phyloP scores from a whole-genome alignment of 2,113 vertebrate species.

The Heterocephalus glaber region DNA sequence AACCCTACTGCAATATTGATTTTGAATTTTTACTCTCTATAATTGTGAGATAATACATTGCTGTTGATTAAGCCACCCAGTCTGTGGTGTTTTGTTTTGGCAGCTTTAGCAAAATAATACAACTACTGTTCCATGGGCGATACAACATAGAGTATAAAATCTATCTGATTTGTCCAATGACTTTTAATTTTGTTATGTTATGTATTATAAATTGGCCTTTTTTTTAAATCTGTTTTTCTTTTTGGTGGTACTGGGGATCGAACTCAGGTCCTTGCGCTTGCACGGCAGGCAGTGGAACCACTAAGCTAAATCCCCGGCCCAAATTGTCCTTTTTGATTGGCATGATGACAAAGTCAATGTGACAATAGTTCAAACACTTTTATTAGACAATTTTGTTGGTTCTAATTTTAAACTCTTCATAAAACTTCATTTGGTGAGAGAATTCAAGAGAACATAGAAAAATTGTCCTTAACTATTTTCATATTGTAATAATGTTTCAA shows the following conservation, averaged over 20 bases:
- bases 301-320: too few relatives aligned
- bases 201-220: not conserved
- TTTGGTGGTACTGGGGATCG: too few relatives aligned
- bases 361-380: not conserved
- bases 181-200: not conserved
- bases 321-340: not conserved
- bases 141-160: not conserved
- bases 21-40: not conserved
- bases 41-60: not conserved
- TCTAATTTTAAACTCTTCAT: not conserved
- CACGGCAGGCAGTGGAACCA: too few relatives aligned
- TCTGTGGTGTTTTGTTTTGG: not conserved
- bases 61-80: not conserved
- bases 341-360: not conserved
- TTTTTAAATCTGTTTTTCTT: too few relatives aligned
- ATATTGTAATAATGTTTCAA: not conserved
- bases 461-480: not conserved
- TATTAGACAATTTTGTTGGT: not conserved
- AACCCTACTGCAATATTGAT: not conserved
- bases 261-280: too few relatives aligned
- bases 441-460: not conserved
- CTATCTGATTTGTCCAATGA: not conserved
- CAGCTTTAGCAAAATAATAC: not conserved
- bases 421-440: not conserved
- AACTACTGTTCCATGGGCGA: not conserved